A percentile compares a stretch with the other conserved stretches of the same genome.
These are phyloP conservation scores for Contarinia nasturtii DNA, from an alignment of 1,140 invertebrate genomes.

Conservation along the genomic window DNA sequence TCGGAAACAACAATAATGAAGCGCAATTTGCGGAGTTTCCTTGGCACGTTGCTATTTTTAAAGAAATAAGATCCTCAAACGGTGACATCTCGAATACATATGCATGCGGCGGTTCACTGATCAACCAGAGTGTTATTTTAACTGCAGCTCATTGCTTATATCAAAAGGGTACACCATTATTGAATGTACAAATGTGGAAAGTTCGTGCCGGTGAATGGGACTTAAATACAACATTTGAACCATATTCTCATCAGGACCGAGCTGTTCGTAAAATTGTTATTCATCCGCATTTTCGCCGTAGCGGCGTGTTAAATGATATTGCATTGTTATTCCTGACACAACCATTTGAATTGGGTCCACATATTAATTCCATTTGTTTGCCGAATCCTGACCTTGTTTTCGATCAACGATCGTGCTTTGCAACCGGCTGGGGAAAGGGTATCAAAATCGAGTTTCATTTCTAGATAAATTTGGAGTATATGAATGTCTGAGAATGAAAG, in stretches of 20 bases:
- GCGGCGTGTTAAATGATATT: constrained; percentile 43
- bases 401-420: constrained; percentile 26
- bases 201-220: constrained; percentile 53
- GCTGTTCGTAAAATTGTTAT: constrained; percentile 26
- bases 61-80: constrained; percentile 26
- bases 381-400: constrained; percentile 26
- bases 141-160: constrained; percentile 48
- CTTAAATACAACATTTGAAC: constrained; percentile 47
- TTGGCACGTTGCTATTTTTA: constrained; percentile 57
- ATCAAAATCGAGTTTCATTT: no score
- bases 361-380: constrained; percentile 52
- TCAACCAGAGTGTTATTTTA: constrained; percentile 46
- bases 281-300: constrained; percentile 26
- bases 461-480: no score
- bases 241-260: constrained; percentile 45
- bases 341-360: constrained; percentile 34
- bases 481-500: no score
- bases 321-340: constrained; percentile 39
- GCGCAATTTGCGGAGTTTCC: constrained; percentile 37
- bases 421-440: constrained; percentile 52
- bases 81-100: constrained; percentile 37
- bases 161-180: constrained; percentile 6
- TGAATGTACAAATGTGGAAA: constrained; percentile 26
- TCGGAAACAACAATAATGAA: constrained; percentile 34
- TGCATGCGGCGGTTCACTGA: constrained; percentile 56